Evolutionary conservation across 2,797 vertebrate species (phyloP).

Genomic region (Picus viridis): DNA sequence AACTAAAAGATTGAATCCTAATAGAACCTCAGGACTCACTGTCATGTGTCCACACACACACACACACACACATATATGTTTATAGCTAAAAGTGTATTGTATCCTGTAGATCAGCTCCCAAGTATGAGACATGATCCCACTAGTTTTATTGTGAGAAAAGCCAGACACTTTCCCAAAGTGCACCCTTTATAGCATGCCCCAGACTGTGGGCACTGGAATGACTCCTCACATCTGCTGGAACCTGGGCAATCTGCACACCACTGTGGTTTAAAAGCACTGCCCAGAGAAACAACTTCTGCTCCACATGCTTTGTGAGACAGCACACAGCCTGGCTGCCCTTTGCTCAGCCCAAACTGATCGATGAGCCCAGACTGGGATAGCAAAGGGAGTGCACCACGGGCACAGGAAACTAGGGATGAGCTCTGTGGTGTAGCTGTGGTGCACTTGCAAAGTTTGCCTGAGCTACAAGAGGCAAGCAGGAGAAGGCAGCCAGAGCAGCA

Average conservation of each 20-base stretch:
- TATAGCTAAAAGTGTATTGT: background rate
- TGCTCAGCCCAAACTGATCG: background rate
- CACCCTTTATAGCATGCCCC: background rate
- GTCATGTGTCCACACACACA: background rate
- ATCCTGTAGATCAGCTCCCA: background rate
- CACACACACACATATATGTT: rapidly evolving
- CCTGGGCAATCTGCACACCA: background rate
- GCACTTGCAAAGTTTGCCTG: background rate
- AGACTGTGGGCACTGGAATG: background rate
- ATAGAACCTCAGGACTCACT: slow-evolving; percentile 25
- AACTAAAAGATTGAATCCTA: background rate
- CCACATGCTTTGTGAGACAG: background rate
- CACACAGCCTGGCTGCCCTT: background rate
- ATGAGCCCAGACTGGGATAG: background rate
- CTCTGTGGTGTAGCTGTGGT: background rate
- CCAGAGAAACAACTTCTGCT: background rate
- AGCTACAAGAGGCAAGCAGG: background rate
- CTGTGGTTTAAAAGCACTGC: background rate
- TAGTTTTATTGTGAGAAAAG: background rate
- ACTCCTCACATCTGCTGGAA: background rate
- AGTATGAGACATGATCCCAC: background rate
- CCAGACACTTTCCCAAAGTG: background rate
- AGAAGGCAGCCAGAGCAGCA: background rate
- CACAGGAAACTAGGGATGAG: background rate
- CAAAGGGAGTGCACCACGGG: background rate